Percentiles rank a stretch among this genome's conserved stretches.
Evolutionary conservation across 2,113 vertebrate species (phyloP).

Genomic region (Gavia stellata): DNA sequence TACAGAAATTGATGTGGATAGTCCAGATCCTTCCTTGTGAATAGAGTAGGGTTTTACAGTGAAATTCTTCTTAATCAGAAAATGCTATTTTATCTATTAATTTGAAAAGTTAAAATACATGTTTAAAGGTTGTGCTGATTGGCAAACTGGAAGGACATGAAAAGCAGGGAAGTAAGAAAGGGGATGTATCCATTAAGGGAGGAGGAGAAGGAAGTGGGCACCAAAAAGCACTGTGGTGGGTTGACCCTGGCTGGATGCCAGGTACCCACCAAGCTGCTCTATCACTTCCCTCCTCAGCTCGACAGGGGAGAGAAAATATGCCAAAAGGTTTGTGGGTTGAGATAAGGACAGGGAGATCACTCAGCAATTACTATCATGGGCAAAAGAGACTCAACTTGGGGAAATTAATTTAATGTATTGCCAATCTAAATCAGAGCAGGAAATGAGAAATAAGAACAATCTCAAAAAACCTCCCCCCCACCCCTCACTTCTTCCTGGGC

Average conservation of each 20-base stretch:
- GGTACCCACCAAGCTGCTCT: background rate
- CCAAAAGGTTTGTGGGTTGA: background rate
- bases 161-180: background rate
- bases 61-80: background rate
- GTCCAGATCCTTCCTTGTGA: background rate
- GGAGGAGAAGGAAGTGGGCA: background rate
- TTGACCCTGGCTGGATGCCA: background rate
- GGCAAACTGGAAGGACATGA: background rate
- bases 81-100: background rate
- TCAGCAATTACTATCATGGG: background rate
- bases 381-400: background rate
- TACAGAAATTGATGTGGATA: background rate
- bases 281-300: background rate
- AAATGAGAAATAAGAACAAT: background rate
- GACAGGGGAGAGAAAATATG: background rate
- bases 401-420: background rate
- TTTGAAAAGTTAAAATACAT: background rate
- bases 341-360: background rate
- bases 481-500: background rate
- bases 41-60: background rate
- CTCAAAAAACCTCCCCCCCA: background rate
- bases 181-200: background rate
- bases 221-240: background rate
- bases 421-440: background rate
- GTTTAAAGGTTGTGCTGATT: background rate